phyloP scores from a whole-genome alignment of 1,140 invertebrate genomes.

The Ectropis grisescens region DNA sequence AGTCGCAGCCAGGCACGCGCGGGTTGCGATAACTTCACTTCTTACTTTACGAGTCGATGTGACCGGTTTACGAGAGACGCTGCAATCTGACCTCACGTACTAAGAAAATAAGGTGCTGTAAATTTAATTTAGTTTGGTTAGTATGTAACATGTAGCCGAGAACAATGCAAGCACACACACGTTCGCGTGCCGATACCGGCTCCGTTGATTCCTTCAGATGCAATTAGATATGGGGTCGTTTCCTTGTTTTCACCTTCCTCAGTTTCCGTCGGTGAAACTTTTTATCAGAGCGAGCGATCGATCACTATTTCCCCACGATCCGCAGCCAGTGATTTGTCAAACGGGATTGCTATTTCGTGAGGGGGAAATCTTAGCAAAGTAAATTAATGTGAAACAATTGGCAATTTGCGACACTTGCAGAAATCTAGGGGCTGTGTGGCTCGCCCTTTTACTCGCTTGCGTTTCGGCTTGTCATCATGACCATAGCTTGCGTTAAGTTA shows the following conservation, averaged over 20 bases:
- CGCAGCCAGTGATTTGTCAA: constrained; percentile 13
- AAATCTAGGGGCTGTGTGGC: constrained; percentile 6
- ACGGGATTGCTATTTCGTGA: constrained; percentile 17
- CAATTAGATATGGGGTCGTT: constrained; percentile 22
- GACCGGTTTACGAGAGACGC: background rate
- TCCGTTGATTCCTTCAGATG: constrained; percentile 20
- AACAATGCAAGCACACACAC: constrained; percentile 21
- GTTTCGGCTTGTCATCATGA: constrained; percentile 19
- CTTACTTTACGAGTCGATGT: constrained; percentile 4
- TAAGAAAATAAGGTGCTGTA: too few relatives aligned
- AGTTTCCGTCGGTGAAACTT: constrained; percentile 20
- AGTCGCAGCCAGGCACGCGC: constrained; percentile 31
- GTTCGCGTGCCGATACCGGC: constrained; percentile 13
- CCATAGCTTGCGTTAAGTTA: constrained; percentile 12
- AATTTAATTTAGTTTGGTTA: too few relatives aligned
- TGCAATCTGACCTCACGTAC: too few relatives aligned
- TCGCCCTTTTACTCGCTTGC: constrained; percentile 5
- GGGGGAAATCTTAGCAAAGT: constrained; percentile 10
- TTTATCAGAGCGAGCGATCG: constrained; percentile 24
- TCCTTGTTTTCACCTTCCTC: constrained; percentile 20
- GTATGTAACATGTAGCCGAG: constrained; percentile 14
- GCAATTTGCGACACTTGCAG: constrained; percentile 10
- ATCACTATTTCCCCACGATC: constrained; percentile 19
- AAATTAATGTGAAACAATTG: constrained; percentile 9
- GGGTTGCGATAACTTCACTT: constrained; percentile 20